These are phyloP conservation scores for Scytalopus superciliaris DNA, from an alignment of 2,113 vertebrate genomes.

Conservation along the genomic window DNA sequence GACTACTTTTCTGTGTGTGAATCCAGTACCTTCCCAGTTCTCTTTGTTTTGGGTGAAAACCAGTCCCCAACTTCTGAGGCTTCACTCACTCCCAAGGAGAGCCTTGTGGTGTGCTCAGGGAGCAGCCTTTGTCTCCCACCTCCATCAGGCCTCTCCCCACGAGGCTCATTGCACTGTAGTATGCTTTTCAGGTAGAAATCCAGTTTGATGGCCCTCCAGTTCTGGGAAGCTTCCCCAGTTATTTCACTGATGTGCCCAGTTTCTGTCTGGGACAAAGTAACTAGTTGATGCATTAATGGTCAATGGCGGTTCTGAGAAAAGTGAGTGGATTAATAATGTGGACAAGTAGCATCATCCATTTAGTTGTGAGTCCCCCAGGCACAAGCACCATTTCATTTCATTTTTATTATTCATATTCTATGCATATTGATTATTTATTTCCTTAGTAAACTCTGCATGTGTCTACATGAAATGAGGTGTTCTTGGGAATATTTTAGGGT, in stretches of 20 bases:
- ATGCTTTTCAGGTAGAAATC: neutral
- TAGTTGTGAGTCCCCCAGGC: too few relatives aligned
- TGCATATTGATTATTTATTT: neutral
- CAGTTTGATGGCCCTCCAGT: neutral
- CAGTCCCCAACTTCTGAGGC: neutral
- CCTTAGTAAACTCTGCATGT: neutral
- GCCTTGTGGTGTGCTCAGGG: accelerated
- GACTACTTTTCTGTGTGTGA: neutral
- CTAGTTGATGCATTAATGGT: neutral
- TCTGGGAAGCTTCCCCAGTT: neutral
- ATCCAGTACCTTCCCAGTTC: neutral
- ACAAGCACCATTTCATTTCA: neutral
- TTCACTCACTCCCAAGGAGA: neutral
- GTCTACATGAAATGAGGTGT: neutral
- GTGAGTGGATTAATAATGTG: too few relatives aligned
- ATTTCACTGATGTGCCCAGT: neutral
- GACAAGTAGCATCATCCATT: neutral
- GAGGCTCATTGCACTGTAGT: neutral
- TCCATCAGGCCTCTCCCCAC: neutral
- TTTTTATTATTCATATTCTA: neutral
- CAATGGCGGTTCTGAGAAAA: neutral
- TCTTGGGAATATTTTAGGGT: neutral
- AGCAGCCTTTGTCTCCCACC: neutral
- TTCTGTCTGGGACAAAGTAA: neutral
- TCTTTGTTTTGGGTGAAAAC: neutral